Percentiles rank a stretch among this genome's conserved stretches.
phyloP scores from a whole-genome alignment of 2,113 vertebrate species.

The Carollia perspicillata region DNA sequence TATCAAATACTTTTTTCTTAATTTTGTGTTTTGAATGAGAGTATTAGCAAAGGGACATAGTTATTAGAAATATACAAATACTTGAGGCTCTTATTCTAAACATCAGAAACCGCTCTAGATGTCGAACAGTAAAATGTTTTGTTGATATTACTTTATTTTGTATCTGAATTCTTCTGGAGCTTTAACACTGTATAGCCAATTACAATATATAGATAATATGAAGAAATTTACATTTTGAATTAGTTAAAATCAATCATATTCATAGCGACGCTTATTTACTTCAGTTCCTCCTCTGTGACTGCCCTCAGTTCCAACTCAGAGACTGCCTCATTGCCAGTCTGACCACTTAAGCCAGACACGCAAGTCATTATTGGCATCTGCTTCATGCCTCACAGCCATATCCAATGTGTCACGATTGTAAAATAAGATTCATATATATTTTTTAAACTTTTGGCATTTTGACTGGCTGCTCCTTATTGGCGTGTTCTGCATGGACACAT shows the following conservation, averaged over 20 bases:
- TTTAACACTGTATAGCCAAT: neutral
- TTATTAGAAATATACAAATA: neutral
- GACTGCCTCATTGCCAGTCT: neutral
- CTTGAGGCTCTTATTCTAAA: neutral
- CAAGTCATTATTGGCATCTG: neutral
- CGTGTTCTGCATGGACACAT: neutral
- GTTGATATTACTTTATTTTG: neutral
- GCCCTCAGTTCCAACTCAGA: neutral
- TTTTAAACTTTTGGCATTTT: neutral
- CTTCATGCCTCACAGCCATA: neutral
- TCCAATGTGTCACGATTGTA: neutral
- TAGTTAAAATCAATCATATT: neutral
- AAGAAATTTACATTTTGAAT: neutral
- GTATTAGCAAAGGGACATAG: neutral
- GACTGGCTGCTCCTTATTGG: neutral
- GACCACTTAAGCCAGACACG: neutral
- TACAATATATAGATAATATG: neutral
- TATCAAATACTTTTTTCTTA: neutral
- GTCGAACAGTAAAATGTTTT: neutral
- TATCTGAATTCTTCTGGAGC: neutral
- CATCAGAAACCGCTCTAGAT: neutral
- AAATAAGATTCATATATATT: neutral
- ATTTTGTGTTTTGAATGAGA: neutral
- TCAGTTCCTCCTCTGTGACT: neutral
- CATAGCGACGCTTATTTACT: neutral